Base-by-base conservation (phyloP, 1,140 invertebrate genomes). In the Ostrea edulis region DNA sequence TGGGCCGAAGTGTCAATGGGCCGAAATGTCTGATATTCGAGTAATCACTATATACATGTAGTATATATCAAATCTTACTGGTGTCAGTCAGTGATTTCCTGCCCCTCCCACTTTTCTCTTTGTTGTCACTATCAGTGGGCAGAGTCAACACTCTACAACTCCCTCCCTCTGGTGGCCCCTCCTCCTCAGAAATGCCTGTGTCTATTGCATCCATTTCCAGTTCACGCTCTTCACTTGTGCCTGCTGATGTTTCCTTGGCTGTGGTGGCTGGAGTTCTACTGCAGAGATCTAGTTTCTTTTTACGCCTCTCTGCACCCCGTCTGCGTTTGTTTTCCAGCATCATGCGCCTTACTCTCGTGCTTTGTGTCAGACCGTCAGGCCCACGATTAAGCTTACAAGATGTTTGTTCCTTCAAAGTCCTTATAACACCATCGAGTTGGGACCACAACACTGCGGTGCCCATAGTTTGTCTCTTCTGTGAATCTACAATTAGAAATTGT, bases 391-490 rank as follows among this genome's bases (percentile, higher is more conserved):
- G 44, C 14, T 52, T 83, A 54, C 17, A 22, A 11, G 35, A 9
- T 44, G 22, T 84, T 22, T 85, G 68, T 44, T 55, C 62, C 35
- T 86, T 86, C 44, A 86, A 12, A 54, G 77, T 88, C 85, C 35
- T 86, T 58, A 51, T 29, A 17, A 85, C 82, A 29, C 81, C 71
- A 58, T 82, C 44, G 44, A 82, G 77, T 20, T 86, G 82, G 7
- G 82, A 53, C 82, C 82, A 83, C 22, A 83, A 8, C 11, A 44
- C 44, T 25, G 44, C 51, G n/a, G 17, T 22, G 14, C 83, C 52
- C 29, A 53, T 58, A 53, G 9, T 85, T 55, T 62, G 87, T 86
- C 20, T 83, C 77, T 77, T 88, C 77, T 82, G 85, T 88, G 55
- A 86, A 84, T 65, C 71, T 68, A 17, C 58, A 77, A 35, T 85